Conservation (phyloP, 2,113 vertebrate species). For the Hippocampus comes region DNA sequence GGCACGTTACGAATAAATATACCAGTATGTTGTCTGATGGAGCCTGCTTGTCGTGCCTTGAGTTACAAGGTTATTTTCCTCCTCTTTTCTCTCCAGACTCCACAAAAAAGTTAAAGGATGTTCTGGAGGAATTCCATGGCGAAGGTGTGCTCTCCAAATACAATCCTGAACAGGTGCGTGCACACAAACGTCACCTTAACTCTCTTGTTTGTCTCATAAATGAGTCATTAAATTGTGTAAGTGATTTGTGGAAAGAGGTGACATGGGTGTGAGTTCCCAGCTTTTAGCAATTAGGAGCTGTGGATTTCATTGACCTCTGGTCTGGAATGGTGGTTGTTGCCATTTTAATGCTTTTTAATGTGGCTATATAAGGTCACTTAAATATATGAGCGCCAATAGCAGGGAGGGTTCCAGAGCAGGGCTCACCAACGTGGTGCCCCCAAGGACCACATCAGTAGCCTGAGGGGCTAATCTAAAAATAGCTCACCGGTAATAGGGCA, state of each 20-base stretch:
- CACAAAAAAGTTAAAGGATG: slow-evolving; percentile 91
- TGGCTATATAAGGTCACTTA: too few relatives aligned
- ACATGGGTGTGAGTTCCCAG: not conserved
- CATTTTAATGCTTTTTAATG: too few relatives aligned
- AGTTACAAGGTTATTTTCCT: not conserved
- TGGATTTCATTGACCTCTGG: too few relatives aligned
- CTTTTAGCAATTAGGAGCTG: too few relatives aligned
- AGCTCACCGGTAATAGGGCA: too few relatives aligned
- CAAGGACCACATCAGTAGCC: too few relatives aligned
- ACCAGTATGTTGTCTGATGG: not conserved
- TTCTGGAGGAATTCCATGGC: slow-evolving; percentile 86
- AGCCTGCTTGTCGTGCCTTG: not conserved
- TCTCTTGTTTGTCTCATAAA: not conserved
- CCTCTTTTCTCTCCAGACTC: slow-evolving; percentile 77
- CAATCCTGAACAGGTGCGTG: slow-evolving; percentile 85
- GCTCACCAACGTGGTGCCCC: too few relatives aligned
- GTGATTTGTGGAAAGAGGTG: not conserved
- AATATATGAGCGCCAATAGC: too few relatives aligned
- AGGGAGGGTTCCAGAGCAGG: too few relatives aligned
- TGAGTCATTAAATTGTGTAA: not conserved
- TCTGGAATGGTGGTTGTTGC: too few relatives aligned
- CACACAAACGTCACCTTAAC: not conserved
- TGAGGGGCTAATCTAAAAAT: too few relatives aligned
- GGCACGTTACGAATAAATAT: not conserved
- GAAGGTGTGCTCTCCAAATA: slow-evolving; percentile 83